These are phyloP conservation scores for Clivina fossor DNA, from an alignment of 2,888 invertebrate genomes.

Conservation along the genomic window DNA sequence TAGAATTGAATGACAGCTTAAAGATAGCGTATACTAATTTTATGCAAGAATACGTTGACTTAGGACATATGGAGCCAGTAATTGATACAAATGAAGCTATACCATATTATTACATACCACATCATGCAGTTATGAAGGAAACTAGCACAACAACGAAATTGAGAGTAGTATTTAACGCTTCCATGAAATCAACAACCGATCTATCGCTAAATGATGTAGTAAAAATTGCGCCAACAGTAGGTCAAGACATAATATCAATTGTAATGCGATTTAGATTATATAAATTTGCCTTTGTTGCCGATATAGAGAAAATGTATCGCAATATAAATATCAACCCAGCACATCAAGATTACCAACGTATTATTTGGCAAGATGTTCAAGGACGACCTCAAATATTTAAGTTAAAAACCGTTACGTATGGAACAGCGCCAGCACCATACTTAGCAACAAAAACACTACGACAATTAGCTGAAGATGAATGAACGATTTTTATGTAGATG, in stretches of 20 bases:
- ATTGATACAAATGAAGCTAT: neutral
- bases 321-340: neutral
- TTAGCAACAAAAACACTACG: conserved; percentile 8
- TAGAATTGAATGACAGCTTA: neutral
- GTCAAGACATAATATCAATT: conserved; percentile 7
- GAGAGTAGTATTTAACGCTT: conserved; percentile 12
- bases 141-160: conserved; percentile 4
- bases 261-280: conserved; percentile 5
- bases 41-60: conserved; percentile 3
- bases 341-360: neutral
- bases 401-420: conserved; percentile 8
- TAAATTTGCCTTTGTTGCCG: neutral
- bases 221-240: conserved; percentile 1
- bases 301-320: conserved; percentile 12
- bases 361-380: no score
- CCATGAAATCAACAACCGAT: conserved; percentile 1
- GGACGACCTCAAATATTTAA: conserved; percentile 3
- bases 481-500: conserved; percentile 12
- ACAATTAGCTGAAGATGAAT: conserved; percentile 3
- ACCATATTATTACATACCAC: neutral
- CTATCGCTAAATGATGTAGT: conserved; percentile 4
- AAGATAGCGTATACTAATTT: neutral
- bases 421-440: conserved; percentile 12
- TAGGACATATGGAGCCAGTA: conserved; percentile 8
- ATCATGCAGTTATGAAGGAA: conserved; percentile 8